Percentiles rank a stretch among this genome's conserved stretches.
Evolutionary conservation across 2,113 vertebrate species (phyloP).

Genomic region (Aleadryas rufinucha): DNA sequence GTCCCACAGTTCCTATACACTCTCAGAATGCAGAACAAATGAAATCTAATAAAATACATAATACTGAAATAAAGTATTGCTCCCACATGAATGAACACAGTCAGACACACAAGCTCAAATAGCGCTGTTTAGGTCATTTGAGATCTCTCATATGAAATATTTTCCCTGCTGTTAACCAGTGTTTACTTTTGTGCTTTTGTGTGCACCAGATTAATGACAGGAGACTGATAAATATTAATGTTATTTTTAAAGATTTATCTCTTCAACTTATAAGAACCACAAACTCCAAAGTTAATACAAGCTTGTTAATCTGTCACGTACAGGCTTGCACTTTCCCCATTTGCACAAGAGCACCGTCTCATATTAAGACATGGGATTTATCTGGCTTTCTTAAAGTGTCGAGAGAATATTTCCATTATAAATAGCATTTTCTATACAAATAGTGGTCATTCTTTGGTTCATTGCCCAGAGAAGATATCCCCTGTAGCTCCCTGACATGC

Average conservation of each 20-base stretch:
- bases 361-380: background rate
- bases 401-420: background rate
- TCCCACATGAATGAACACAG: background rate
- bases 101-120: background rate
- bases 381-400: background rate
- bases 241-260: slow-evolving; percentile 25
- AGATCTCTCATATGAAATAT: background rate
- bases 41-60: background rate
- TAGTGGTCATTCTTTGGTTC: background rate
- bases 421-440: background rate
- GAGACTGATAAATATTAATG: background rate
- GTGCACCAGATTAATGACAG: background rate
- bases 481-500: background rate
- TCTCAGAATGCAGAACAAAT: background rate
- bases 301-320: background rate
- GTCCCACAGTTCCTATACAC: background rate
- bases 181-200: background rate
- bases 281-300: background rate
- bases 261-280: background rate
- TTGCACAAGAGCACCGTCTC: background rate
- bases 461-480: background rate
- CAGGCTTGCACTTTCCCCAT: background rate
- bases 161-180: background rate
- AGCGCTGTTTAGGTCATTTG: background rate
- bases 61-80: background rate